A percentile compares a stretch with the other conserved stretches of the same genome.
These are phyloP conservation scores for Hycleus cichorii DNA, from an alignment of 1,140 invertebrate species.

Conservation along the genomic window DNA sequence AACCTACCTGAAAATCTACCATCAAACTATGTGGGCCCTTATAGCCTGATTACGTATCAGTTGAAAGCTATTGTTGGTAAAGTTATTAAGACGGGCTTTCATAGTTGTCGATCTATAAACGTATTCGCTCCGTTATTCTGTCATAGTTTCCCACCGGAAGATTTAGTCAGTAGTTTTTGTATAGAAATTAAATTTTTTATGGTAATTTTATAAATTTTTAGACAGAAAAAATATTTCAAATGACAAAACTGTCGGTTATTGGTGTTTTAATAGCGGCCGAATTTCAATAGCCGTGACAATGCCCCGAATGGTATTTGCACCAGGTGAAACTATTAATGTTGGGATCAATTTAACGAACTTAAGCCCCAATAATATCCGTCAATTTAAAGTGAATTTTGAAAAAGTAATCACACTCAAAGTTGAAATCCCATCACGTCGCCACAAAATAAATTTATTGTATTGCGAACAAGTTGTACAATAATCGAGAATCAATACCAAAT, in stretches of 20 bases:
- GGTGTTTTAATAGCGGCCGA: conserved; percentile 7
- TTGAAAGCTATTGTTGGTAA: conserved; percentile 24
- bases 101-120: conserved; percentile 21
- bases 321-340: conserved; percentile 11
- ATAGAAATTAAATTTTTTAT: background rate
- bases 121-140: conserved; percentile 24
- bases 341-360: conserved; percentile 6
- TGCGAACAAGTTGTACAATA: too few relatives aligned
- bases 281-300: conserved; percentile 8
- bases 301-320: conserved; percentile 10
- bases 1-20: conserved; percentile 24
- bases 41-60: conserved; percentile 21
- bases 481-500: too few relatives aligned
- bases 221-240: background rate
- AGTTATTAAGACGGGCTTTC: conserved; percentile 24
- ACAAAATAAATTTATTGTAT: too few relatives aligned
- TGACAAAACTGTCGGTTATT: conserved; percentile 17
- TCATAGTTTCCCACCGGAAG: conserved; percentile 5
- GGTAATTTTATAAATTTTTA: background rate
- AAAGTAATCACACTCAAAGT: conserved; percentile 1
- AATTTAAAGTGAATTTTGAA: conserved; percentile 2
- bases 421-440: background rate
- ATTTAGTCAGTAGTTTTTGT: background rate
- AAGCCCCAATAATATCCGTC: conserved; percentile 9
- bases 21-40: conserved; percentile 17